Evolutionary conservation across 1,140 invertebrate species (phyloP).

Genomic region (Hyles vespertilio): DNA sequence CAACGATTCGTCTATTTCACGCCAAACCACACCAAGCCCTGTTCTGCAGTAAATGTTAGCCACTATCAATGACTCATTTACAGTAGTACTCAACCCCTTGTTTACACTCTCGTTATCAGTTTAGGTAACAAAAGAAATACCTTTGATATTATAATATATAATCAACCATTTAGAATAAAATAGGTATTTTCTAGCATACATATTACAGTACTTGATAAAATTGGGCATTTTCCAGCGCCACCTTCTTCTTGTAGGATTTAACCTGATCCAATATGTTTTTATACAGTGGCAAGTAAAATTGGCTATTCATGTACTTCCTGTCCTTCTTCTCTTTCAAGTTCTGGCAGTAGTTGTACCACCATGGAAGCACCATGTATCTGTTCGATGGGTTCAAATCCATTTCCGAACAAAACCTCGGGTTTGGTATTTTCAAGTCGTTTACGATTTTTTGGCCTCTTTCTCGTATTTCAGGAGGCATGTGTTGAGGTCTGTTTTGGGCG

Average conservation of each 20-base stretch:
- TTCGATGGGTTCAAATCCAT: slow-evolving; percentile 21
- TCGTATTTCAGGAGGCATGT: slow-evolving; percentile 2
- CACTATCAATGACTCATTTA: too few relatives aligned
- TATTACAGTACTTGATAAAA: too few relatives aligned
- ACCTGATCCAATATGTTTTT: slow-evolving; percentile 23
- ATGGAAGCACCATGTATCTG: slow-evolving; percentile 33
- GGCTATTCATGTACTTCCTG: slow-evolving; percentile 6
- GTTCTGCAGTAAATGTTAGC: too few relatives aligned
- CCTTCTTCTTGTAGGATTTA: slow-evolving; percentile 18
- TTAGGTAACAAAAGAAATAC: too few relatives aligned
- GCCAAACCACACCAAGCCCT: too few relatives aligned
- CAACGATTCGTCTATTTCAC: too few relatives aligned
- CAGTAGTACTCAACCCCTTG: too few relatives aligned
- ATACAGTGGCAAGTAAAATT: slow-evolving; percentile 16
- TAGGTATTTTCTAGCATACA: too few relatives aligned
- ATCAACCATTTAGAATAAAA: too few relatives aligned
- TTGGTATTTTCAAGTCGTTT: slow-evolving; percentile 30
- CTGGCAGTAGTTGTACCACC: slow-evolving; percentile 47
- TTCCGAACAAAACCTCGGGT: slow-evolving; percentile 32
- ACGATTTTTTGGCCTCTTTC: slow-evolving; percentile 3
- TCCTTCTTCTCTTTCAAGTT: slow-evolving; percentile 18
- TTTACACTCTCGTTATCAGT: too few relatives aligned
- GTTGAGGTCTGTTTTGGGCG: not conserved
- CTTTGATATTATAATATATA: too few relatives aligned
- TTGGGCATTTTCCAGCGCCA: not conserved